Evolutionary conservation across 1,140 invertebrate genomes (phyloP).

Genomic region (Drosophila rhopaloa): DNA sequence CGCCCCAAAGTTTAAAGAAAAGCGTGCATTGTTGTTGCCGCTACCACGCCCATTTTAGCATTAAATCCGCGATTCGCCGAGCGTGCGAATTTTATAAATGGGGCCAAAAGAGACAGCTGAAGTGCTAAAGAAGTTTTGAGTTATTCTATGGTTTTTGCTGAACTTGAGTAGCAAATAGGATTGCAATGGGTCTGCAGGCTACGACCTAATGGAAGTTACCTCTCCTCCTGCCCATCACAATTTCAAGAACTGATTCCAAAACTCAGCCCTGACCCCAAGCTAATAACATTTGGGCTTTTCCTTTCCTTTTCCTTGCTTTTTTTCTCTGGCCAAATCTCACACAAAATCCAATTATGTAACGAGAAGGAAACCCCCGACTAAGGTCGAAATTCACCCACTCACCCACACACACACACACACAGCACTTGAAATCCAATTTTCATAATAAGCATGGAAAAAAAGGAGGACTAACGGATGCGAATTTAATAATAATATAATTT

Average conservation of each 20-base stretch:
- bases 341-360: conserved; percentile 78
- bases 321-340: conserved; percentile 53
- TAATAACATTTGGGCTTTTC: conserved; percentile 61
- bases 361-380: conserved; percentile 55
- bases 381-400: conserved; percentile 62
- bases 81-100: conserved; percentile 49
- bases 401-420: conserved; percentile 8
- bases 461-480: conserved; percentile 58
- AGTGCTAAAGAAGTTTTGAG: conserved; percentile 31
- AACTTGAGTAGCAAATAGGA: conserved; percentile 37
- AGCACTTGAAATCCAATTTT: conserved; percentile 80
- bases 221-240: neutral
- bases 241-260: conserved; percentile 22
- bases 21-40: conserved; percentile 58
- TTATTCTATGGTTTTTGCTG: conserved; percentile 28
- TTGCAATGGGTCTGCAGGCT: conserved; percentile 39
- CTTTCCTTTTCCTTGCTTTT: conserved; percentile 36
- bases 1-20: conserved; percentile 57
- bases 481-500: conserved; percentile 83
- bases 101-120: conserved; percentile 5
- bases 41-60: conserved; percentile 34
- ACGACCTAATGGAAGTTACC: conserved; percentile 23
- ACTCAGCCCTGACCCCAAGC: conserved; percentile 31
- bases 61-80: conserved; percentile 46
- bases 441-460: conserved; percentile 67